Percentiles rank a stretch among this genome's conserved stretches.
These are phyloP conservation scores for Frankliniella intonsa DNA, from an alignment of 2,888 invertebrate species.

Conservation along the genomic window DNA sequence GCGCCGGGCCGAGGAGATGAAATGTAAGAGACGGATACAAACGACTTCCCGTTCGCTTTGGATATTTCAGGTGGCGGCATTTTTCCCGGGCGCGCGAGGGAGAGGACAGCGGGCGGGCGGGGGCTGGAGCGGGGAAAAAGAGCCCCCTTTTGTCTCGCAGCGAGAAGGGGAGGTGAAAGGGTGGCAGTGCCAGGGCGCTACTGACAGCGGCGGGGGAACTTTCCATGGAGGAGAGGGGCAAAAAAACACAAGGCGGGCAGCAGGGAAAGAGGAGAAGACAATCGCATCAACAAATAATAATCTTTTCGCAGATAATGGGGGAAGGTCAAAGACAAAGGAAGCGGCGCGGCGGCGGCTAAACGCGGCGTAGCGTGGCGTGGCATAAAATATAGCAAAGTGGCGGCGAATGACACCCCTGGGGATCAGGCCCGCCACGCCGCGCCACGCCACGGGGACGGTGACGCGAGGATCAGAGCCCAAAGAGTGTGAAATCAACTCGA, in stretches of 20 bases:
- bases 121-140: neutral
- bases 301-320: conserved; percentile 6
- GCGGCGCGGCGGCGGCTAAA: neutral
- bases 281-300: neutral
- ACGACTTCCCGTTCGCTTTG: neutral
- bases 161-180: no score
- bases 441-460: neutral
- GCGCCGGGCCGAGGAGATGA: neutral
- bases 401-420: neutral
- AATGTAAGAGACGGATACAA: conserved; percentile 7
- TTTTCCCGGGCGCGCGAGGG: no score
- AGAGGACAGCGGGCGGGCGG: neutral
- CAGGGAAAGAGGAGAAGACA: neutral
- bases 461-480: neutral
- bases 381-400: neutral
- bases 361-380: neutral
- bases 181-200: no score
- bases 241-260: neutral
- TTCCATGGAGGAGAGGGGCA: neutral
- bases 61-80: neutral
- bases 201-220: no score
- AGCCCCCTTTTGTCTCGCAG: neutral
- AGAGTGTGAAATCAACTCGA: neutral
- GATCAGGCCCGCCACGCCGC: neutral
- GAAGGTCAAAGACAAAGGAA: conserved; percentile 6